Percentiles rank a stretch among this genome's conserved stretches.
phyloP scores from a whole-genome alignment of 2,797 vertebrate genomes.

The Takifugu rubripes region DNA sequence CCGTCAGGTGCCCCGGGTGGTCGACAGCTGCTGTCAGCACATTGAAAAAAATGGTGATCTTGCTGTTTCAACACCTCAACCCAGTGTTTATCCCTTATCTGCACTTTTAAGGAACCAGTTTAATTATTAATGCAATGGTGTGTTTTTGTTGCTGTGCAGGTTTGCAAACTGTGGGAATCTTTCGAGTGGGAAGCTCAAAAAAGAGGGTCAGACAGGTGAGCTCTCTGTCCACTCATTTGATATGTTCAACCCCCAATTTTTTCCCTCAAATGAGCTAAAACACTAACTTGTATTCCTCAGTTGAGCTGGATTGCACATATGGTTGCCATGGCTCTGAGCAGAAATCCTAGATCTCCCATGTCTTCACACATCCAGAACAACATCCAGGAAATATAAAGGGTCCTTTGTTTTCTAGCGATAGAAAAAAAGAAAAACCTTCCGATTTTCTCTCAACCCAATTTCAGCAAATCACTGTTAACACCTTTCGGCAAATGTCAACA shows the following conservation, averaged over 20 bases:
- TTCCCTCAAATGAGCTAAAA: too few relatives aligned
- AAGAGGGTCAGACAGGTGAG: constrained; percentile 94
- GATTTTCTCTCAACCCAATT: too few relatives aligned
- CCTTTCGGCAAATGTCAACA: too few relatives aligned
- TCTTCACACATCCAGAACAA: too few relatives aligned
- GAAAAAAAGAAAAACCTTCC: too few relatives aligned
- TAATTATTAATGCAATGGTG: neutral
- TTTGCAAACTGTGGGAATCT: constrained; percentile 94
- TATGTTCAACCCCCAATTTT: neutral
- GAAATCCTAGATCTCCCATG: too few relatives aligned
- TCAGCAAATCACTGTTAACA: too few relatives aligned
- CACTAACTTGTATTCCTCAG: too few relatives aligned
- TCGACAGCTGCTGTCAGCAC: constrained; percentile 94
- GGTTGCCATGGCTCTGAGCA: too few relatives aligned
- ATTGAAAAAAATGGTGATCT: constrained; percentile 90
- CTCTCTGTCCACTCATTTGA: neutral
- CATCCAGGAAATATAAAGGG: too few relatives aligned
- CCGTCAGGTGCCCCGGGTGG: constrained; percentile 90
- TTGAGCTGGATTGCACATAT: too few relatives aligned
- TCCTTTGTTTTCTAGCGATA: too few relatives aligned
- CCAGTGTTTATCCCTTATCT: neutral
- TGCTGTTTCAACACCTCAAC: neutral
- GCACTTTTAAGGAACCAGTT: neutral
- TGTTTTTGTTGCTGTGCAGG: constrained; percentile 59
- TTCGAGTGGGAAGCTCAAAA: constrained; percentile 95